Evolutionary conservation across 2,113 vertebrate genomes (phyloP), one percentile per base, ranked within the genome.

Genomic region (Lipophrys pholis): DNA sequence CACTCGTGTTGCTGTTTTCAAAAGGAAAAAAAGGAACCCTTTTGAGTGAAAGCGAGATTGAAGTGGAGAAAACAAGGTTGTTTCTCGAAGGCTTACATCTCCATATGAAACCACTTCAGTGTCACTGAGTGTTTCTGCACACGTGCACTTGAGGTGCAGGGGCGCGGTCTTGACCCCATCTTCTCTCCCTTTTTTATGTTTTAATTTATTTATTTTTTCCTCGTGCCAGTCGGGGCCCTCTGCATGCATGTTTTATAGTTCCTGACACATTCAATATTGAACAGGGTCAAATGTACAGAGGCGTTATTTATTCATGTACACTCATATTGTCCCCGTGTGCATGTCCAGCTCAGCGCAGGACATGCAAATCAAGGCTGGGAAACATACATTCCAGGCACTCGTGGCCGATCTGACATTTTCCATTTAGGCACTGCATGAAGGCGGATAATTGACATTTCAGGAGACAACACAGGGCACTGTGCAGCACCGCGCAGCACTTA

Each of bases 31-130:
- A 17, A 36, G 6, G 65, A 30, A 41, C 16, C 21, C 11, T 74
- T 72, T 58, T 2, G 50, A 63, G 36, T 41, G 16, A 12, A 12
- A 12, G 73, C 73, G 64, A n/a, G 66, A 67, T 61, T 81, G 11
- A 54, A 69, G 61, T 49, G 42, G 51, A 77, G 39, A 65, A 65
- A 53, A 30, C 21, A 12, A 39, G 50, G 11, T 12, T 6, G 48
- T n/a, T 14, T 16, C 43, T 36, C 16, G 5, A 17, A 62, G 30
- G 15, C n/a, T 11, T 71, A 14, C 39, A 30, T 63, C 38, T 76
- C n/a, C 52, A 73, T 84, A 59, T 79, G 76, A 75, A 66, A 83
- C 38, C 21, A 79, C 56, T 54, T 63, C 2, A 56, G 51, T 38
- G 3, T 73, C 50, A 16, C 17, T 36, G 8, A 0, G 39, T 43